Percentiles rank a stretch among this genome's conserved stretches.
These are phyloP conservation scores for Poicephalus meyeri DNA, from an alignment of 2,113 vertebrate species.

Conservation along the genomic window DNA sequence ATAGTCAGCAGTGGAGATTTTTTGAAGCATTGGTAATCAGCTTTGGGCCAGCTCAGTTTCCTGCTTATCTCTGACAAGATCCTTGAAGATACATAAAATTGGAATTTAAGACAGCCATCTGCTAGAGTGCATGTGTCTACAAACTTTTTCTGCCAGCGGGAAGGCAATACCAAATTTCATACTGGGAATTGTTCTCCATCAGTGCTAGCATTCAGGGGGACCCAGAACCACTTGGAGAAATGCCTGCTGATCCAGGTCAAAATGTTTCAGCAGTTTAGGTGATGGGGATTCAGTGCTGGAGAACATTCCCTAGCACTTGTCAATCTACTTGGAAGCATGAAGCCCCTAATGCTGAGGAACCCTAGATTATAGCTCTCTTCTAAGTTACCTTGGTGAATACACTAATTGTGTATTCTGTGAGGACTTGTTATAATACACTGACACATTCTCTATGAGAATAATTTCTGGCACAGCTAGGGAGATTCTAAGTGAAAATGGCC, in stretches of 20 bases:
- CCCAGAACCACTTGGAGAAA: fast-evolving
- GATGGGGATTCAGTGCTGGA: not conserved
- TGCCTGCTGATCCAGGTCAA: not conserved
- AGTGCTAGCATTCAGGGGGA: not conserved
- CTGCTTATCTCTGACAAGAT: not conserved
- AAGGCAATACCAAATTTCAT: not conserved
- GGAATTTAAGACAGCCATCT: not conserved
- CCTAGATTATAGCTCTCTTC: not conserved
- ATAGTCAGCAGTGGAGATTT: not conserved
- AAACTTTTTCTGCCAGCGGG: not conserved
- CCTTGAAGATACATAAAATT: not conserved
- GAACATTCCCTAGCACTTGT: not conserved
- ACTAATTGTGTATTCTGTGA: not conserved
- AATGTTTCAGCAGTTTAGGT: not conserved
- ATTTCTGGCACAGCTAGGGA: not conserved
- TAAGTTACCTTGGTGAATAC: not conserved
- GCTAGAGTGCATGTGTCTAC: not conserved
- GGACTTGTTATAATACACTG: not conserved
- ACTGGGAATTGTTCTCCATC: not conserved
- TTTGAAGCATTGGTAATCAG: not conserved
- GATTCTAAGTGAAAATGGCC: not conserved
- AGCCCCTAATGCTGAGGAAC: not conserved
- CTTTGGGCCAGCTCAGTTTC: not conserved
- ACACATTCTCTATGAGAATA: not conserved
- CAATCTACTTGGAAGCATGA: not conserved